These are phyloP conservation scores for Calliopsis andreniformis DNA, from an alignment of 1,140 invertebrate genomes.

Conservation along the genomic window DNA sequence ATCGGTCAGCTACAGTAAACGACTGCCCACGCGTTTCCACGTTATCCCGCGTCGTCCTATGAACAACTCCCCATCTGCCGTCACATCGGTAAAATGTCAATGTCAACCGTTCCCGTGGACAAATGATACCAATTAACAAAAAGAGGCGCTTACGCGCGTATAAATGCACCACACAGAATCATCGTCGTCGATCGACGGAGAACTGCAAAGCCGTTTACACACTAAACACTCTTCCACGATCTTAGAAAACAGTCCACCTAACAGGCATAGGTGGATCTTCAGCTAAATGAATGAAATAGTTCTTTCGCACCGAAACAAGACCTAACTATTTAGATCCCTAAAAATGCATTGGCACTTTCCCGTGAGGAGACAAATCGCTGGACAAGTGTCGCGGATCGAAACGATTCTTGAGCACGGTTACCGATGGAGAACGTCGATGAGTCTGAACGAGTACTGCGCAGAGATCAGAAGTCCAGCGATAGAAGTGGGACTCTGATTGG, in stretches of 20 bases:
- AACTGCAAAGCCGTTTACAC: background rate
- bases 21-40: background rate
- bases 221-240: background rate
- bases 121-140: background rate
- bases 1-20: background rate
- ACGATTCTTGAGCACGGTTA: background rate
- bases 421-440: conserved; percentile 18
- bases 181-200: background rate
- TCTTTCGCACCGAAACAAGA: background rate
- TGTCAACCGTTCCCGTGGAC: background rate
- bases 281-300: too few species aligned
- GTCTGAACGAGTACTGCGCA: background rate
- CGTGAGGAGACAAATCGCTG: background rate
- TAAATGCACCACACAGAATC: background rate
- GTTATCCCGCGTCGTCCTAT: too few species aligned
- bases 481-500: too few species aligned
- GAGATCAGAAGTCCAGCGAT: too few species aligned
- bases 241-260: too few species aligned
- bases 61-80: background rate
- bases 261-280: too few species aligned
- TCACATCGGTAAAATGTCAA: background rate
- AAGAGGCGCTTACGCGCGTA: background rate
- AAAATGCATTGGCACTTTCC: conserved; percentile 49
- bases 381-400: background rate
- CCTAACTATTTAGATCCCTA: conserved; percentile 8